Percentiles rank a stretch among this genome's conserved stretches.
phyloP scores from a whole-genome alignment of 2,113 vertebrate species.

The Tachycineta bicolor region DNA sequence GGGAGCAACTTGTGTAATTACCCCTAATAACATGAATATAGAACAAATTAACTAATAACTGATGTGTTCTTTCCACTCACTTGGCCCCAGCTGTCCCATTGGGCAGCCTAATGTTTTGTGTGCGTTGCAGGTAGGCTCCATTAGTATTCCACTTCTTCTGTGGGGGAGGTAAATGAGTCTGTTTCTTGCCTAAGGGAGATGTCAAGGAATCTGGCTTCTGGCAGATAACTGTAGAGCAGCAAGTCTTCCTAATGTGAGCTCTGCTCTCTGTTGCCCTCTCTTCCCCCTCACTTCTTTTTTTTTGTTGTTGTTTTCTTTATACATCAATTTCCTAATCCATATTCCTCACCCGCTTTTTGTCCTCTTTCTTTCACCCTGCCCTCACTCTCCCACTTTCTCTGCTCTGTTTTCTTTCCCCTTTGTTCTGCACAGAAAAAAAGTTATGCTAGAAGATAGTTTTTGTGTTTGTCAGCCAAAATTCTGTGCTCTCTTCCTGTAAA shows the following conservation, averaged over 20 bases:
- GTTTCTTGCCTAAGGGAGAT: not conserved
- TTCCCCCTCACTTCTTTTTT: not conserved
- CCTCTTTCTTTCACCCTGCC: not conserved
- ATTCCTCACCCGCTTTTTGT: not conserved
- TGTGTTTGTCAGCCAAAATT: not conserved
- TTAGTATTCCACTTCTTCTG: not conserved
- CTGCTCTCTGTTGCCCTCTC: not conserved
- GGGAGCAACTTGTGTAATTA: constrained; percentile 20
- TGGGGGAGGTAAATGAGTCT: not conserved
- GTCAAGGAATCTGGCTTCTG: not conserved
- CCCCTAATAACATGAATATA: constrained; percentile 24
- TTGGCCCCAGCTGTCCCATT: not conserved
- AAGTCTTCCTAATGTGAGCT: not conserved
- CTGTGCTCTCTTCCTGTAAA: constrained; percentile 54
- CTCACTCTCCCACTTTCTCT: not conserved
- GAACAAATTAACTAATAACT: constrained; percentile 41
- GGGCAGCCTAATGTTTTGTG: not conserved
- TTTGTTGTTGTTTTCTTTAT: not conserved
- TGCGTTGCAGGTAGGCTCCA: not conserved
- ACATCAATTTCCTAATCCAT: not conserved
- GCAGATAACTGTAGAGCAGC: not conserved
- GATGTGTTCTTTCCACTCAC: not conserved
- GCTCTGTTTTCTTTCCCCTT: not conserved
- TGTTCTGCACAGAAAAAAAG: not conserved
- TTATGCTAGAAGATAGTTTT: not conserved